Base-by-base conservation (phyloP, 2,888 invertebrate genomes). In the Brachyopa scutellaris region DNA sequence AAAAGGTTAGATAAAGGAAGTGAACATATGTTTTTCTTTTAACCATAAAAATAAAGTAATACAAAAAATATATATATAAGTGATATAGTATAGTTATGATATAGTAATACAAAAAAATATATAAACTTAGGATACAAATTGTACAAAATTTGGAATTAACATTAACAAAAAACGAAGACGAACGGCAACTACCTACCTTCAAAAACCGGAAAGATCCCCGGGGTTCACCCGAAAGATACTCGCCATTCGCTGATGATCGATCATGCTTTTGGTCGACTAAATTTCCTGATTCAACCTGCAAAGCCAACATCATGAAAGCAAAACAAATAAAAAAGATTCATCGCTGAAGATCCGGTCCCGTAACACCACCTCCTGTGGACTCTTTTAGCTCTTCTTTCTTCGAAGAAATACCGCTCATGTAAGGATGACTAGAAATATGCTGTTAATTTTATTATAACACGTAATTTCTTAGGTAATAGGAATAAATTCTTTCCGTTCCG, bases 401-500 rank as follows among this genome's bases (percentile, higher is more conserved):
- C n/a, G 2, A 17, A 33, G 15, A 42, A 5, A 8, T 19, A 26
- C 61, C 47, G 55, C 26, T 26, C 11, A 42, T 64, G 59, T 61
- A 29, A 11, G n/a, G 51, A 23, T 31, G 45, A 47, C 53, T 17
- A 40, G 29, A 64, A 29, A 59, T 49, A 8, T 64, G 49, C 21
- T 51, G 57, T 72, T 11, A 64, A 51, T 72, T 70, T 36, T 57
- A 51, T 15, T 59, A 31, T 8, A 40, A 57, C 77, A 70, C 70
- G 40, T 57, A 7, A 45, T 40, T 38, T 17, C 19, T 15, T 42
- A 9, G 19, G 53, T 36, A 64, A 64, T 55, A 33, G 66, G 55
- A 62, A 15, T 36, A 36, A 62, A 47, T 62, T 9, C 13, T 23
- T 15, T 7, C 2, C 9, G 4, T 17, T 19, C 8, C 17, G 17